Conservation (phyloP, 2,888 invertebrate genomes). For the Laspeyria flexula region DNA sequence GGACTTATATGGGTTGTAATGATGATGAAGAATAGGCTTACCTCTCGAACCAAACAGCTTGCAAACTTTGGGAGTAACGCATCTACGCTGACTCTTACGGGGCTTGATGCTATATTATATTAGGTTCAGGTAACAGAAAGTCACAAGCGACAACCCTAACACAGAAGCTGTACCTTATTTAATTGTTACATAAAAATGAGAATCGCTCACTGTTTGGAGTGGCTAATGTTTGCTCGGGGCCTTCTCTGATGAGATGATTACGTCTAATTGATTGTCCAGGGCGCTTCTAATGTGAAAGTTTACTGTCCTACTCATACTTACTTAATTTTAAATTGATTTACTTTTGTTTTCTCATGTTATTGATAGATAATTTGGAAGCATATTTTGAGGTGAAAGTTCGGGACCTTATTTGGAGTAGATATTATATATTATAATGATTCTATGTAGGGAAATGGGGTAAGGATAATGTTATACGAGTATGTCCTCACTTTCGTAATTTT, state of each 20-base stretch:
- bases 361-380: constrained; percentile 7
- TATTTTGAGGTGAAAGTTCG: too few relatives aligned
- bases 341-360: constrained; percentile 13
- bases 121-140: neutral
- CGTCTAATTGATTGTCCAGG: constrained; percentile 61
- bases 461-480: too few relatives aligned
- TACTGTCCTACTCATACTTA: constrained; percentile 5
- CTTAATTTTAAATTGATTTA: constrained; percentile 9
- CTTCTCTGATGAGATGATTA: constrained; percentile 57
- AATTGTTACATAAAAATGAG: constrained; percentile 53
- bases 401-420: too few relatives aligned
- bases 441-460: too few relatives aligned
- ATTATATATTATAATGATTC: too few relatives aligned
- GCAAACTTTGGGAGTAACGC: too few relatives aligned
- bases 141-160: neutral
- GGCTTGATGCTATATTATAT: too few relatives aligned
- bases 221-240: constrained; percentile 49
- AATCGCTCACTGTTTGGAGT: constrained; percentile 42
- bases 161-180: constrained; percentile 10
- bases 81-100: too few relatives aligned
- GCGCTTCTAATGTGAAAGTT: constrained; percentile 36
- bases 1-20: too few relatives aligned
- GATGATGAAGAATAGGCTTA: too few relatives aligned
- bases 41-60: too few relatives aligned
- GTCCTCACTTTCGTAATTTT: too few relatives aligned